Evolutionary conservation across 2,797 vertebrate genomes (phyloP).

Genomic region (Acropternis orthonyx): DNA sequence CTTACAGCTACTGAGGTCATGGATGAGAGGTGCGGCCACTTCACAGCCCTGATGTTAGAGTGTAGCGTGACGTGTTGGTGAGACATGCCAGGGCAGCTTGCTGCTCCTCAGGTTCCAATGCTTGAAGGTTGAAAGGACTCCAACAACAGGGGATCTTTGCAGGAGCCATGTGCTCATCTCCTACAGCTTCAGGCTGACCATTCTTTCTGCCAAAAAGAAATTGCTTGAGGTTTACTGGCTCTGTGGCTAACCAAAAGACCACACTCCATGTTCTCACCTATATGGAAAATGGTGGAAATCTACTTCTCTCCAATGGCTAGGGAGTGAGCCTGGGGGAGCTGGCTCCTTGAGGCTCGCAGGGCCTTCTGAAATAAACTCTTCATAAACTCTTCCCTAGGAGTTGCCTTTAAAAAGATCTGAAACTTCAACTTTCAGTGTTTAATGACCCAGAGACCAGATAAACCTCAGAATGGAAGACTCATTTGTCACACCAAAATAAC

Average conservation of each 20-base stretch:
- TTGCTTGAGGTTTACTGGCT: not conserved
- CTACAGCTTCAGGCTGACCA: not conserved
- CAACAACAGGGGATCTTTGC: fast-evolving
- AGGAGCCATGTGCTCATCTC: not conserved
- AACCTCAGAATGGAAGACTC: not conserved
- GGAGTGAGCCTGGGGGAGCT: not conserved
- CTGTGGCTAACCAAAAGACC: not conserved
- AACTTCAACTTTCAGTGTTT: not conserved
- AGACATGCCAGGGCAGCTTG: fast-evolving
- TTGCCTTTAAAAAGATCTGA: not conserved
- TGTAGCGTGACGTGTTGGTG: fast-evolving
- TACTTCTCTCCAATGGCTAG: not conserved
- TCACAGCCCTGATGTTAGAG: not conserved
- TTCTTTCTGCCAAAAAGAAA: not conserved
- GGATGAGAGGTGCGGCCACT: fast-evolving
- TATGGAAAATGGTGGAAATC: not conserved
- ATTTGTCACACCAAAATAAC: not conserved
- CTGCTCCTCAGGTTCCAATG: not conserved
- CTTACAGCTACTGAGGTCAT: not conserved
- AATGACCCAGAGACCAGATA: not conserved
- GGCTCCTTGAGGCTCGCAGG: fast-evolving
- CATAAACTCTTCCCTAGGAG: not conserved
- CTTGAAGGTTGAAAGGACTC: not conserved
- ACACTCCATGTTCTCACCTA: not conserved
- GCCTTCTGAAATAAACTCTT: not conserved